These are phyloP conservation scores for Dichetophora obliterata DNA, from an alignment of 2,888 invertebrate genomes.

Conservation along the genomic window DNA sequence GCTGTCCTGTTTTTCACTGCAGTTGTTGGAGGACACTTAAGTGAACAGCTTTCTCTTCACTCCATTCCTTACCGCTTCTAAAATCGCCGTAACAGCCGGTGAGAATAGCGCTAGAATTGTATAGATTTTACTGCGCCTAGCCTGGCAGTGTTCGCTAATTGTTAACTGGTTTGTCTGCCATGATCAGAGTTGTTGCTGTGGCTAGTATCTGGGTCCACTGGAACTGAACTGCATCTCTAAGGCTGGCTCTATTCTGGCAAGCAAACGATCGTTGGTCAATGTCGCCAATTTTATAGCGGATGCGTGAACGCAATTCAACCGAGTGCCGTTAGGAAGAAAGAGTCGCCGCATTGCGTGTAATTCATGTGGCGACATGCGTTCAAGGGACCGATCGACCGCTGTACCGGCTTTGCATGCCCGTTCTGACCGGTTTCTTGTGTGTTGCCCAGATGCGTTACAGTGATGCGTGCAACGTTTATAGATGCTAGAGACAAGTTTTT, in stretches of 20 bases:
- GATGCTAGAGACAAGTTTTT: background rate
- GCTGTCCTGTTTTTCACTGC: conserved; percentile 13
- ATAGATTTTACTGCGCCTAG: background rate
- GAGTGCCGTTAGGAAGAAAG: conserved; percentile 62
- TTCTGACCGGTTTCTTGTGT: conserved; percentile 3
- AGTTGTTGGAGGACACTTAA: conserved; percentile 29
- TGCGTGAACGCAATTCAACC: conserved; percentile 68
- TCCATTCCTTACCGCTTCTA: background rate
- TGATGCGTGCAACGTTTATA: conserved; percentile 5
- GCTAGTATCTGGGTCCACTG: conserved; percentile 7
- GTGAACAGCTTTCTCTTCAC: conserved; percentile 7
- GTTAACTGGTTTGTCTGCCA: conserved; percentile 33
- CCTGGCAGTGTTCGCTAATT: conserved; percentile 27
- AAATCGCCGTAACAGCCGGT: background rate
- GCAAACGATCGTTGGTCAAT: background rate
- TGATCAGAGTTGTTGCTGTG: background rate
- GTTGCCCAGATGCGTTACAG: conserved; percentile 9
- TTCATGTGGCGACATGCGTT: conserved; percentile 24
- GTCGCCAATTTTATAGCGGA: conserved; percentile 66
- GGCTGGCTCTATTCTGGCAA: background rate
- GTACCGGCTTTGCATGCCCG: background rate
- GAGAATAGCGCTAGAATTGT: background rate
- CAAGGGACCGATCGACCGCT: conserved; percentile 13
- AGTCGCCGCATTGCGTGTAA: conserved; percentile 25
- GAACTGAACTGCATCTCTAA: background rate